Base-by-base conservation (phyloP, 1,140 invertebrate species). In the Cydia strobilella region DNA sequence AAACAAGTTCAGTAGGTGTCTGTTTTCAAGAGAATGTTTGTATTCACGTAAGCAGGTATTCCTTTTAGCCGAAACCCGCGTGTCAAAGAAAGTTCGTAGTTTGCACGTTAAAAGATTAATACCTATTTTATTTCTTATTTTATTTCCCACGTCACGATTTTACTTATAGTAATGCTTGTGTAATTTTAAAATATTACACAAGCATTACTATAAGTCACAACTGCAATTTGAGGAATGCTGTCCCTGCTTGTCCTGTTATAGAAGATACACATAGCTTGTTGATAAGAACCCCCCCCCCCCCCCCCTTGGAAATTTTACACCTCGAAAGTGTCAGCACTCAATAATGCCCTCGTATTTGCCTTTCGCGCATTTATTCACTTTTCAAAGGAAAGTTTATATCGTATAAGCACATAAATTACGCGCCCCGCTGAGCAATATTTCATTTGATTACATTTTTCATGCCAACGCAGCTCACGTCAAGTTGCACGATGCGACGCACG, bases 321-420 rank as follows among this genome's bases (percentile, higher is more conserved):
- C 20, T 59, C 31, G 65, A 10, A 69, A 69, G 31, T 69, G 65
- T 69, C 35, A 69, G 31, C 27, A 39, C 15, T 69, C 65, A 69
- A 69, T 69, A 69, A 42, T 18, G 65, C 65, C 15, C 6, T 65
- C 35, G 31, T 69, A 39, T 69, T 69, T 69, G 65, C 65, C 18
- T 35, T 39, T 5, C 31, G 65, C 23, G 63, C 23, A 10, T 65
- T 9, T 69, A 69, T 42, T 69, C 65, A 18, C 65, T 69, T 35
- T 39, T 69, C 31, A 69, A 69, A 69, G 65, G 65, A 69, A 69
- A 69, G 31, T 69, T 69, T 42, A 69, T 69, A 69, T 69, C 65
- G 31, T 69, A 35, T 69, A 42, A 39, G 65, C 65, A 69, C 65
- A 69, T 39, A 69, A 69, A 69, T 69, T 69, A 69, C 65, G 31